Base-by-base conservation (phyloP, 2,797 vertebrate genomes). In the Anas georgica region DNA sequence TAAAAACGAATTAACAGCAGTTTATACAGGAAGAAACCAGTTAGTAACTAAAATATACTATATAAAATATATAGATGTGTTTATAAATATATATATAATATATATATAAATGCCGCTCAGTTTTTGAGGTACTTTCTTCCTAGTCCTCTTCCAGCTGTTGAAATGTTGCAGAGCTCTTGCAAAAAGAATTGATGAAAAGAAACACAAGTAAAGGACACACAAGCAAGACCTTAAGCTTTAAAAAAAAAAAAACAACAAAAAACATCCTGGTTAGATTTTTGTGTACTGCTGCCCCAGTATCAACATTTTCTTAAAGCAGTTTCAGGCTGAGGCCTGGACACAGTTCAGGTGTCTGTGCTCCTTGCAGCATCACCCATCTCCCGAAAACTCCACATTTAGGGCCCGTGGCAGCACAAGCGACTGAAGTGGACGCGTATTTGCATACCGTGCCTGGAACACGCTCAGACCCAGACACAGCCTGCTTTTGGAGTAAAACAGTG, bases 331-430 rank as follows among this genome's bases (percentile, higher is more conserved):
- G 41, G 18, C 2, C 26, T 0, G 12, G 45, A 26, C 66, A 29
- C 5, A 3, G 45, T 75, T 75, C 35, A 43, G 46, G 60, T 41
- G 21, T 2, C 10, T 20, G 7, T 0, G 2, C n/a, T 63, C 9
- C 29, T 7, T 7, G 25, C 21, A 45, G 62, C 2, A 0, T 58
- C 25, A 12, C 31, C 22, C 1, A 0, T 54, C 15, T 50, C 63
- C 28, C 18, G 5, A 3, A n/a, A 46, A 28, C 20, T 56, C 29
- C 2, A 5, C 0, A 1, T 41, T 21, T 28, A 28, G 81, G 17
- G 22, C 52, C 63, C 10, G 1, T 5, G 48, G 55, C 66, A 84
- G 35, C 39, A 45, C 33, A 67, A 26, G 5, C 9, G 22, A 16
- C 28, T 37, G 23, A 59, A 91, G 64, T 4, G 33, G 56, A 11